These are phyloP conservation scores for Trachelus troglodyta DNA, from an alignment of 2,888 invertebrate genomes.

Conservation along the genomic window DNA sequence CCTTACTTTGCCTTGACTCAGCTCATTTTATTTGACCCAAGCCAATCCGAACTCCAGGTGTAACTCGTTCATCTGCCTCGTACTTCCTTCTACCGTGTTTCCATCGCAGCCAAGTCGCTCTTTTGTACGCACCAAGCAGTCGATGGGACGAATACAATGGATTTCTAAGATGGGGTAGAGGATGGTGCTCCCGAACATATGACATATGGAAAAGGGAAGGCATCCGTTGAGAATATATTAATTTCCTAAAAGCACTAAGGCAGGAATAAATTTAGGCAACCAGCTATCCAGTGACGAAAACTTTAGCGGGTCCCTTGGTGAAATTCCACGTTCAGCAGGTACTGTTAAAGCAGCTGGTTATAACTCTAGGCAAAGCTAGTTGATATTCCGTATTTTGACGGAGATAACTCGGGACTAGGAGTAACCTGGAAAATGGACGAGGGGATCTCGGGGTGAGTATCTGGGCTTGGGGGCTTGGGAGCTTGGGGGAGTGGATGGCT, in stretches of 20 bases:
- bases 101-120: no score
- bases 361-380: constrained; percentile 30
- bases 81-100: no score
- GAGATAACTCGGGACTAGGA: constrained; percentile 19
- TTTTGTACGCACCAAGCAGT: no score
- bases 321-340: not conserved
- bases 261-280: not conserved
- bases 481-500: not conserved
- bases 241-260: not conserved
- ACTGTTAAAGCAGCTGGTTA: not conserved
- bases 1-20: no score
- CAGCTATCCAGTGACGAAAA: not conserved
- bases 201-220: no score
- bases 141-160: no score
- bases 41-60: no score
- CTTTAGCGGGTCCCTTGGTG: constrained; percentile 1
- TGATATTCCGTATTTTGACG: constrained; percentile 29
- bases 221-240: not conserved
- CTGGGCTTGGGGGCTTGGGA: not conserved
- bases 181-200: no score
- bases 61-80: no score
- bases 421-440: not conserved
- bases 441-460: not conserved
- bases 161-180: no score
- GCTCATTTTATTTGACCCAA: no score